Conservation (phyloP, 1,140 invertebrate species). For the Phenacoccus solenopsis region DNA sequence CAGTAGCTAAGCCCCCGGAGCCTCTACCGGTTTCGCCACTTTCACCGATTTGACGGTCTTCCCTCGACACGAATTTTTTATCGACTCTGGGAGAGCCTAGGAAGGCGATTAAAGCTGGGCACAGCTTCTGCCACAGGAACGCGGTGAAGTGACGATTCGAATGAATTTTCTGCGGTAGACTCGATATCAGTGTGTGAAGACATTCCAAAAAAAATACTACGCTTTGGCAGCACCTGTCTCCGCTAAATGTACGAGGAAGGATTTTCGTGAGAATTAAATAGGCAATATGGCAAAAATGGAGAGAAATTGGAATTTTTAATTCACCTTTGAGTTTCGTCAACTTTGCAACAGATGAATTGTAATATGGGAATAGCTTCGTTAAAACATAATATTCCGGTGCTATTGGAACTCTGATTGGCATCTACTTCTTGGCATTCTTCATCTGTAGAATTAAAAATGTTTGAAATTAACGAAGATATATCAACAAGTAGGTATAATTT, state of each 20-base stretch:
- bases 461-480: no score
- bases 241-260: conserved; percentile 10
- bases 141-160: conserved; percentile 70
- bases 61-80: conserved; percentile 52
- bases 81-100: conserved; percentile 66
- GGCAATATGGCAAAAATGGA: not conserved
- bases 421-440: conserved; percentile 62
- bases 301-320: conserved; percentile 25
- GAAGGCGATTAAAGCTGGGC: conserved; percentile 72
- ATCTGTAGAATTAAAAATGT: conserved; percentile 37
- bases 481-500: no score
- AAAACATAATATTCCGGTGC: conserved; percentile 64
- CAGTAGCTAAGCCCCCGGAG: conserved; percentile 53
- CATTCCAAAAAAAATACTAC: conserved; percentile 73
- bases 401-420: conserved; percentile 44
- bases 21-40: conserved; percentile 41
- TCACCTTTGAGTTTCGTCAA: conserved; percentile 68
- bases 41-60: conserved; percentile 43
- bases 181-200: conserved; percentile 66
- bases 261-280: conserved; percentile 27
- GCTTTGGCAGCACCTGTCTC: conserved; percentile 40
- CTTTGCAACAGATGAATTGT: conserved; percentile 72
- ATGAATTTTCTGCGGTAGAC: conserved; percentile 64
- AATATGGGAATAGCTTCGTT: conserved; percentile 81
- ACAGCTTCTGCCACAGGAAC: conserved; percentile 83